phyloP scores from a whole-genome alignment of 2,797 vertebrate genomes.

The Artibeus jamaicensis region DNA sequence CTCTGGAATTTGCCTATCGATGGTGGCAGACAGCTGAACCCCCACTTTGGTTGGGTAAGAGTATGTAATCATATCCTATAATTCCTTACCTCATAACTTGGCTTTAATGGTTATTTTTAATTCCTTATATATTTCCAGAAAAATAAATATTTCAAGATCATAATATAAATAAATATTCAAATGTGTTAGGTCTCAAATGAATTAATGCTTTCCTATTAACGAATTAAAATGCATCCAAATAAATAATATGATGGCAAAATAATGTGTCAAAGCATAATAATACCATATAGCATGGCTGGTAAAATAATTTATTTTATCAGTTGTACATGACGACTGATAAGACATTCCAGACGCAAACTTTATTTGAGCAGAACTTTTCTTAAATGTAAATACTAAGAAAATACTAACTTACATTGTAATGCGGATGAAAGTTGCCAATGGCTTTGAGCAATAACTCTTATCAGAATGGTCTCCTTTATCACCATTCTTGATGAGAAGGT shows the following conservation, averaged over 20 bases:
- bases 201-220: neutral
- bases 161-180: neutral
- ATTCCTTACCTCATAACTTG: neutral
- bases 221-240: neutral
- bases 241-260: neutral
- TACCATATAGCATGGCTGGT: neutral
- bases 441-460: neutral
- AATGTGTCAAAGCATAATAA: neutral
- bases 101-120: neutral
- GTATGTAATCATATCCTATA: neutral
- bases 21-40: neutral
- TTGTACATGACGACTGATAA: neutral
- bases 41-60: neutral
- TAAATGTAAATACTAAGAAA: neutral
- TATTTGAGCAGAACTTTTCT: neutral
- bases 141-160: neutral
- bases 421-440: neutral
- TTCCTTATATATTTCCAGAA: neutral
- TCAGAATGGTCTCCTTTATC: neutral
- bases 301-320: slow-evolving; percentile 14
- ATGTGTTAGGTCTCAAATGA: neutral
- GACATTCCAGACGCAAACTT: neutral
- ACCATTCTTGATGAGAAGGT: neutral
- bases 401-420: neutral
- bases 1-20: neutral